Evolutionary conservation across 2,888 invertebrate genomes (phyloP).

Genomic region (Calephelis perditalis): DNA sequence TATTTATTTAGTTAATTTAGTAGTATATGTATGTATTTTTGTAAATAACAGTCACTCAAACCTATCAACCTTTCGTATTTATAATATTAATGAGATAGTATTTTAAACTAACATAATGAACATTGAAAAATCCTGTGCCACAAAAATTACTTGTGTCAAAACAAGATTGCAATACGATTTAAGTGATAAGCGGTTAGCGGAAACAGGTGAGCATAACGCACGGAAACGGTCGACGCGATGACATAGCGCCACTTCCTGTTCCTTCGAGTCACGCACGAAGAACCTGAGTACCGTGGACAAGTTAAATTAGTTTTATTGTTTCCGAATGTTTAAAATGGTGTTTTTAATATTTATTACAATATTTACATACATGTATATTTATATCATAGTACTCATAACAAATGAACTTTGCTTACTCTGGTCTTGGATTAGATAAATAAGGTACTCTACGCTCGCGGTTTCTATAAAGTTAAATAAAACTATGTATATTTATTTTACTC

Average conservation of each 20-base stretch:
- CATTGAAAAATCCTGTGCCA: not conserved
- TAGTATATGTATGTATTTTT: too few relatives aligned
- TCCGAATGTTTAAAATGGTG: not conserved
- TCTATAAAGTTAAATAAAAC: not conserved
- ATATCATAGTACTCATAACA: too few relatives aligned
- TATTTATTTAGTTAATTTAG: too few relatives aligned
- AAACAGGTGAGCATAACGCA: conserved; percentile 47
- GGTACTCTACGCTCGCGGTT: too few relatives aligned
- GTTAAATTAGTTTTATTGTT: conserved; percentile 18
- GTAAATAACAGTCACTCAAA: too few relatives aligned
- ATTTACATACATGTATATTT: too few relatives aligned
- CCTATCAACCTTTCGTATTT: too few relatives aligned
- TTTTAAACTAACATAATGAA: too few relatives aligned
- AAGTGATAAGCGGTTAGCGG: conserved; percentile 37
- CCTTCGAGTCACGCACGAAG: conserved; percentile 61
- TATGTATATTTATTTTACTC: not conserved
- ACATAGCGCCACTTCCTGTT: conserved; percentile 46
- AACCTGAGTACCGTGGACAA: conserved; percentile 31
- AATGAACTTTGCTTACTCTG: too few relatives aligned
- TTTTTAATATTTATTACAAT: too few relatives aligned
- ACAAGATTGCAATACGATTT: conserved; percentile 44
- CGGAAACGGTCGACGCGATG: conserved; percentile 47
- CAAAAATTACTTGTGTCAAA: conserved; percentile 3
- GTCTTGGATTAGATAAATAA: too few relatives aligned
- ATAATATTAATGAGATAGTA: too few relatives aligned